phyloP scores from a whole-genome alignment of 1,140 invertebrate genomes.

The Leucophenga varia region DNA sequence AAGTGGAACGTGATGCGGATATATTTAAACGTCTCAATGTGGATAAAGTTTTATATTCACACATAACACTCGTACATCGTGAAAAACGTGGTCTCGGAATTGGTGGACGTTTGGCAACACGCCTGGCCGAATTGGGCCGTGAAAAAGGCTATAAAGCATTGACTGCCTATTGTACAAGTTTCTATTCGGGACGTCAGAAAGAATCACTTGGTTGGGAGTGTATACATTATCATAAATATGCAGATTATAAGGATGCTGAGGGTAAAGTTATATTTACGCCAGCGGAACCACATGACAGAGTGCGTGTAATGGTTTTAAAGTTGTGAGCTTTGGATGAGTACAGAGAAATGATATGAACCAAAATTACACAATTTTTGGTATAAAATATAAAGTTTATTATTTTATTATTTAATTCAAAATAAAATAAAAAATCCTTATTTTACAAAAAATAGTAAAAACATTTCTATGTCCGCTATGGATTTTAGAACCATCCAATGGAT shows the following conservation, averaged over 20 bases:
- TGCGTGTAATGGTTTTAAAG: constrained; percentile 19
- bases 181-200: constrained; percentile 24
- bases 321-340: no score
- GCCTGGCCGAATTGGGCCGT: constrained; percentile 27
- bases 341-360: no score
- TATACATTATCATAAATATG: constrained; percentile 11
- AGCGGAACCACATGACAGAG: constrained; percentile 13
- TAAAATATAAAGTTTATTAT: no score
- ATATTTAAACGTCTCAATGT: constrained; percentile 19
- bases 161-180: constrained; percentile 25
- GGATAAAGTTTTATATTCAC: constrained; percentile 17
- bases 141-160: constrained; percentile 20
- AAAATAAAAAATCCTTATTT: no score
- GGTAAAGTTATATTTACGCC: constrained; percentile 23
- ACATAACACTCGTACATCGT: constrained; percentile 22
- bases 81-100: constrained; percentile 27
- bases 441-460: no score
- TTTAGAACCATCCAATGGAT: no score
- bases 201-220: constrained; percentile 23
- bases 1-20: constrained; percentile 18
- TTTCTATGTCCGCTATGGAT: no score
- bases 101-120: constrained; percentile 15
- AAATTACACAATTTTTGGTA: no score
- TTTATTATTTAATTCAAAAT: no score
- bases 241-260: constrained; percentile 19